These are phyloP conservation scores for Coturnix japonica DNA, from an alignment of 2,113 vertebrate genomes.

Conservation along the genomic window DNA sequence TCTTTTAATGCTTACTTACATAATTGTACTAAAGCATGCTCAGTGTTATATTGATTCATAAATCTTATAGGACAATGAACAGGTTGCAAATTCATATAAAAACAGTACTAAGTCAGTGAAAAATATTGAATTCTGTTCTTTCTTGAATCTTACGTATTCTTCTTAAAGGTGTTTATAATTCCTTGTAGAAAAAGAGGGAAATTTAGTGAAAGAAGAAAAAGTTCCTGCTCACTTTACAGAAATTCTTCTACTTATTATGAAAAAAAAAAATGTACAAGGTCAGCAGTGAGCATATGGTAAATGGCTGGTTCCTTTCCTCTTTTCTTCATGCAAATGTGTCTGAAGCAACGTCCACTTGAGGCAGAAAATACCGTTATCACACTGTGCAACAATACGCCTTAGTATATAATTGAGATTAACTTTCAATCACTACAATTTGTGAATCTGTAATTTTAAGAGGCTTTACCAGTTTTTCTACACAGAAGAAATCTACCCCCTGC, in stretches of 20 bases:
- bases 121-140: not conserved
- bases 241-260: not conserved
- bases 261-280: not conserved
- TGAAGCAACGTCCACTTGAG: conserved; percentile 58
- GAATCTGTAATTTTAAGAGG: conserved; percentile 64
- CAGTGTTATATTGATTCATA: not conserved
- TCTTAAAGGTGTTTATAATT: not conserved
- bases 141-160: not conserved
- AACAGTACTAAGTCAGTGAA: not conserved
- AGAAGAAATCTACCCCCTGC: conserved; percentile 57
- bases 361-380: conserved; percentile 70
- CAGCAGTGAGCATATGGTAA: not conserved
- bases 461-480: conserved; percentile 27
- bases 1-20: not conserved
- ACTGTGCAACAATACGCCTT: conserved; percentile 21
- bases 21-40: not conserved
- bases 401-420: conserved; percentile 68
- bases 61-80: not conserved
- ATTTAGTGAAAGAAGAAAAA: not conserved
- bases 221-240: not conserved
- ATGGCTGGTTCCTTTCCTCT: conserved; percentile 10
- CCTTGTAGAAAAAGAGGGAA: not conserved
- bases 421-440: conserved; percentile 73
- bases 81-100: not conserved
- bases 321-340: conserved; percentile 15